A percentile compares a stretch with the other conserved stretches of the same genome.
Evolutionary conservation across 2,888 invertebrate genomes (phyloP).

Genomic region (Anthophora plumipes): DNA sequence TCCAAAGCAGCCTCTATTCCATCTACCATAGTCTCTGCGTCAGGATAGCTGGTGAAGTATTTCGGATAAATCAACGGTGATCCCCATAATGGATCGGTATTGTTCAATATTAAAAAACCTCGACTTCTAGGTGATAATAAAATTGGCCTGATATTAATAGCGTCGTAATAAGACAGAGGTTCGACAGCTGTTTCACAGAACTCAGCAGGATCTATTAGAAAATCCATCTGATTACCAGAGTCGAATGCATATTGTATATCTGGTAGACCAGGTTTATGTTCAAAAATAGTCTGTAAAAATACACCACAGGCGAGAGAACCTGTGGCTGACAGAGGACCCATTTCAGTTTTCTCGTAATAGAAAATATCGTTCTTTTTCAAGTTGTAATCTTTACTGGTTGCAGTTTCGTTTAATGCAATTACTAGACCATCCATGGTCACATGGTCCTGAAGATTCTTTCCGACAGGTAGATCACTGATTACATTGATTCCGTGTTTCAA

Average conservation of each 20-base stretch:
- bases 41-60: slow-evolving; percentile 88
- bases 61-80: slow-evolving; percentile 91
- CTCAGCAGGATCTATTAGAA: slow-evolving; percentile 86
- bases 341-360: slow-evolving; percentile 85
- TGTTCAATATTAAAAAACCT: slow-evolving; percentile 88
- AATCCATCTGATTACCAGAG: slow-evolving; percentile 86
- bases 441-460: slow-evolving; percentile 86
- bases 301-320: slow-evolving; percentile 86
- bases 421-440: slow-evolving; percentile 83
- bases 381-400: slow-evolving; percentile 76
- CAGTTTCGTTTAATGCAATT: slow-evolving; percentile 76
- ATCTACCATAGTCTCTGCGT: slow-evolving; percentile 87
- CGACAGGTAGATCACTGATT: slow-evolving; percentile 84
- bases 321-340: slow-evolving; percentile 85
- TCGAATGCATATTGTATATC: slow-evolving; percentile 90
- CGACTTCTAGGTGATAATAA: slow-evolving; percentile 88
- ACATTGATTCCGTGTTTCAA: slow-evolving; percentile 81
- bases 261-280: slow-evolving; percentile 85
- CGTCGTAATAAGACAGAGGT: slow-evolving; percentile 88
- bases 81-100: slow-evolving; percentile 90
- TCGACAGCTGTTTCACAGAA: slow-evolving; percentile 85
- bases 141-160: slow-evolving; percentile 88
- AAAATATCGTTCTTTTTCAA: slow-evolving; percentile 80
- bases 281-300: slow-evolving; percentile 87
- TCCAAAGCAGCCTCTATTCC: slow-evolving; percentile 87